Base-by-base conservation (phyloP, 2,113 vertebrate genomes). In the Leptobrachium ailaonicum region DNA sequence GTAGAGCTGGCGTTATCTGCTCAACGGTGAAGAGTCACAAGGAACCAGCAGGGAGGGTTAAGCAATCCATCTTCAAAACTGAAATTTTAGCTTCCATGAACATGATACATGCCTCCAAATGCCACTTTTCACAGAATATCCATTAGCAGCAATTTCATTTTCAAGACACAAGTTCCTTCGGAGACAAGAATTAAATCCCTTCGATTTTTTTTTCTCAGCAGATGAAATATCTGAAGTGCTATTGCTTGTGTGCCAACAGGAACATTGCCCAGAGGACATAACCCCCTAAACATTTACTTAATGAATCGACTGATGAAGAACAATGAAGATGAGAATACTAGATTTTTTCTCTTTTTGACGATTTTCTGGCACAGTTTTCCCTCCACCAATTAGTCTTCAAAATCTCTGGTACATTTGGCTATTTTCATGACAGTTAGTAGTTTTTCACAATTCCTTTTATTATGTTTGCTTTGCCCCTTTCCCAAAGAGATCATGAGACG, bases 31-130 rank as follows among this genome's bases (percentile, higher is more conserved):
- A 41, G 50, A 12, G 60, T 70, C 70, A 71, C 54, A 50, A 45
- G 68, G 76, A 20, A 60, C 71, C 63, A 45, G 54, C 54, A 71
- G 56, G 47, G 66, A 68, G 75, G 75, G 13, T 41, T 50, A 44
- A 79, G 32, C 44, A 53, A 79, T 66, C 10, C 54, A 69, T 77
- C 66, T 44, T 44, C 66, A 77, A 41, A n/a, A 47, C 75, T 54
- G 41, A 76, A 66, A 41, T 41, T 12, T 2, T n/a, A n/a, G 74
- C 45, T 41, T 8, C 47, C 47, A 50, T 8, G 4, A 1, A 50
- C 8, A 50, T 50, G 47, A 4, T 32, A 32, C 20, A 32, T 32
- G 20, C 20, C 20, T 32, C 20, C 20, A 32, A 32, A 32, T 8
- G 47, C 8, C 47, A 50, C 47, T 50, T 5, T 1, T 32, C 8